Evolutionary conservation across 2,888 invertebrate species (phyloP).

Genomic region (Cancer borealis): DNA sequence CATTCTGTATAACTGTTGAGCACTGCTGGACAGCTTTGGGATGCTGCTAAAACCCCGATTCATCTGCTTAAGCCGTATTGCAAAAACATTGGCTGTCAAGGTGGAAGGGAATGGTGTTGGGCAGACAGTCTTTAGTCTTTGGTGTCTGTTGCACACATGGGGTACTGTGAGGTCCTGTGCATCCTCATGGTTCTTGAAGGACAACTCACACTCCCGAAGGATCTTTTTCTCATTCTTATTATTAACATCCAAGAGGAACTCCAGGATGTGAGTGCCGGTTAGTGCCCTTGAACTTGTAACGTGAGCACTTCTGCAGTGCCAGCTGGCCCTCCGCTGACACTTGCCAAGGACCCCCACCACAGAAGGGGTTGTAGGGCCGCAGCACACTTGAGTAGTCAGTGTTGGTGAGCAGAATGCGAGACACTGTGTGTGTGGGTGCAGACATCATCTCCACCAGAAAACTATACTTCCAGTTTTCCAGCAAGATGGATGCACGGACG

Average conservation of each 20-base stretch:
- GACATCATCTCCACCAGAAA: constrained; percentile 68
- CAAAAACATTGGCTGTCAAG: constrained; percentile 40
- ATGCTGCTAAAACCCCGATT: background rate
- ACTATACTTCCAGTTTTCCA: constrained; percentile 49
- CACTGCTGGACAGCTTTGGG: background rate
- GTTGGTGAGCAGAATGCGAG: constrained; percentile 62
- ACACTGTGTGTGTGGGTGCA: constrained; percentile 59
- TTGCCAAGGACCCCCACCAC: constrained; percentile 61
- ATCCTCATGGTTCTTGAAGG: constrained; percentile 65
- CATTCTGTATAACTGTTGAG: background rate
- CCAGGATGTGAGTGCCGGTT: constrained; percentile 55
- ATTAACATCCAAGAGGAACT: constrained; percentile 62
- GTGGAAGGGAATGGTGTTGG: constrained; percentile 55
- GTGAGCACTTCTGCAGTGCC: constrained; percentile 54
- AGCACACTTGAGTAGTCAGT: constrained; percentile 56
- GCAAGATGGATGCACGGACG: constrained; percentile 27
- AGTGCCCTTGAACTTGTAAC: constrained; percentile 48
- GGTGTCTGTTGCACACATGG: constrained; percentile 66
- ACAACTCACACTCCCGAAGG: constrained; percentile 53
- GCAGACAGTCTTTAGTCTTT: constrained; percentile 46
- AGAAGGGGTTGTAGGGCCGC: constrained; percentile 42
- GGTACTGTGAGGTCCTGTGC: constrained; percentile 37
- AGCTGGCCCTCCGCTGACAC: constrained; percentile 53
- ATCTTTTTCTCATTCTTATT: constrained; percentile 49
- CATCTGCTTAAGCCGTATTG: background rate